Percentiles rank a stretch among this genome's conserved stretches.
These are phyloP conservation scores for Eremophila alpestris DNA, from an alignment of 2,797 vertebrate genomes.

Conservation along the genomic window DNA sequence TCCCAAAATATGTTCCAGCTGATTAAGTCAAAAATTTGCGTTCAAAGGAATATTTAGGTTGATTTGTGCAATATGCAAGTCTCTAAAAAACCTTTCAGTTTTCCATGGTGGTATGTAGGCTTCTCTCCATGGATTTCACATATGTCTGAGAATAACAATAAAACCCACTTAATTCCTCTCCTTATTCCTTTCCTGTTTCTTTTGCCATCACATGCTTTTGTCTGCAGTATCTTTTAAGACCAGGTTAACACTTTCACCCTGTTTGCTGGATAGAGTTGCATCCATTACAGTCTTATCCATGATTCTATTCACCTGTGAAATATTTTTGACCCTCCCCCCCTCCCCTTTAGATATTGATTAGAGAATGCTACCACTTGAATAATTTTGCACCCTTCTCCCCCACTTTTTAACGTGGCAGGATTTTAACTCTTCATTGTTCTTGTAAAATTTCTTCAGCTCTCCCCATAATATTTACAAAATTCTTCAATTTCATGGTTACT, in stretches of 20 bases:
- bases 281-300: not conserved
- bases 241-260: not conserved
- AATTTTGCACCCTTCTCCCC: accelerated
- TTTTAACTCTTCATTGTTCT: not conserved
- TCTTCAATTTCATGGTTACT: not conserved
- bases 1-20: not conserved
- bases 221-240: not conserved
- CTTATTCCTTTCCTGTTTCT: not conserved
- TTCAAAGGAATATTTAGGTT: not conserved
- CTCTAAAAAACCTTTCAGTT: not conserved
- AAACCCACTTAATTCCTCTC: not conserved
- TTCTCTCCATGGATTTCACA: not conserved
- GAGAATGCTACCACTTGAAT: not conserved
- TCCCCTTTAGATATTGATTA: not conserved
- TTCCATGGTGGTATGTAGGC: not conserved
- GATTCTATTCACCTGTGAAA: not conserved
- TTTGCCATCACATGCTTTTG: not conserved
- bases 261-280: not conserved
- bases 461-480: not conserved
- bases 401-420: not conserved
- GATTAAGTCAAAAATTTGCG: not conserved
- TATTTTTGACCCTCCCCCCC: not conserved
- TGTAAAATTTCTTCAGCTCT: not conserved
- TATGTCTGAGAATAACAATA: not conserved
- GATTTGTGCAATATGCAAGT: not conserved